phyloP scores from a whole-genome alignment of 2,113 vertebrate species.

The Brienomyrus brachyistius region DNA sequence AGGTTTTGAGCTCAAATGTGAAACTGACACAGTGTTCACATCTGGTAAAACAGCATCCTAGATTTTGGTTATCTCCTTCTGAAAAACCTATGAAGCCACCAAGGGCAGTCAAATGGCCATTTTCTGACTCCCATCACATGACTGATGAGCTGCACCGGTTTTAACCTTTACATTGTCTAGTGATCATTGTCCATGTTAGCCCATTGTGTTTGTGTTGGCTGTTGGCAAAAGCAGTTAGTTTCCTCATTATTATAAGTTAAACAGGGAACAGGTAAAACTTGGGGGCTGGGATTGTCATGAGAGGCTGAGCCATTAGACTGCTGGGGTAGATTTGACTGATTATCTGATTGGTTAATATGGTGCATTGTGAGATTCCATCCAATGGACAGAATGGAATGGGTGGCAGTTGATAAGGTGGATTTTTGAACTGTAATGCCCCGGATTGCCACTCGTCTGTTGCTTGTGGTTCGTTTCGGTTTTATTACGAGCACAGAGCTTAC shows the following conservation, averaged over 20 bases:
- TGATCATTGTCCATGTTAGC: neutral
- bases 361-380: neutral
- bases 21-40: neutral
- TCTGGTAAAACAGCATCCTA: neutral
- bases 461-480: neutral
- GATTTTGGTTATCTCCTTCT: neutral
- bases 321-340: neutral
- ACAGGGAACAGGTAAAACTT: neutral
- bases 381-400: neutral
- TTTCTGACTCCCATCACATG: neutral
- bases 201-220: neutral
- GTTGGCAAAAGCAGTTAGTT: neutral
- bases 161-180: neutral
- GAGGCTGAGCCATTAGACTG: neutral
- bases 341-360: neutral
- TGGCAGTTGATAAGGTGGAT: neutral
- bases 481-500: neutral
- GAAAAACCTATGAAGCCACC: neutral
- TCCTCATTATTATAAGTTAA: neutral
- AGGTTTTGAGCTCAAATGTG: neutral
- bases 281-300: neutral
- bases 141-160: neutral
- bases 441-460: neutral
- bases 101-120: neutral
- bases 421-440: neutral